Conservation (phyloP, 2,888 invertebrate genomes). For the Phyto melanocephala region DNA sequence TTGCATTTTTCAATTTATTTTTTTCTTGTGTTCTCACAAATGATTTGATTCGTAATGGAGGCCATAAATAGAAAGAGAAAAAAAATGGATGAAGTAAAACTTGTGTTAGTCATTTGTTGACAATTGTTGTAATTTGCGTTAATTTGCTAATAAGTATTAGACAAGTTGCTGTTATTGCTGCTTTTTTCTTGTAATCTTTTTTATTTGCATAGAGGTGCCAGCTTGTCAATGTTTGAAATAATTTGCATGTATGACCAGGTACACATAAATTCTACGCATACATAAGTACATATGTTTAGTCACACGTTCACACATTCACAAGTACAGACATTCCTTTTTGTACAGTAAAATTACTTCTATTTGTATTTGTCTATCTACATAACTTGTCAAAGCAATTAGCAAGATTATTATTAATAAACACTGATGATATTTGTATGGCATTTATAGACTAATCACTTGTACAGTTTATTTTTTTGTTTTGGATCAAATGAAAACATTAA, state of each 20-base stretch:
- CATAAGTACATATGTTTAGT: background rate
- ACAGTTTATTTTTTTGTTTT: background rate
- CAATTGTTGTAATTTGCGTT: constrained; percentile 47
- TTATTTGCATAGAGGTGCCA: constrained; percentile 62
- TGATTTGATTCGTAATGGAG: constrained; percentile 38
- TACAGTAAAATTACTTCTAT: constrained; percentile 15
- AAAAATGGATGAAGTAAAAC: background rate
- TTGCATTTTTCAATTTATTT: background rate
- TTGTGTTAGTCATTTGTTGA: constrained; percentile 60
- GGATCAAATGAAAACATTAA: constrained; percentile 22
- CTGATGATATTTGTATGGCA: constrained; percentile 59
- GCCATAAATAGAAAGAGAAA: constrained; percentile 49
- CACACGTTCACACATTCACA: background rate
- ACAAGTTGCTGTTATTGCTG: constrained; percentile 19
- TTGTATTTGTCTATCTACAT: constrained; percentile 30
- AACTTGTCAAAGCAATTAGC: constrained; percentile 60
- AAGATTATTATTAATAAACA: constrained; percentile 55
- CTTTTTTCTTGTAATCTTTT: background rate
- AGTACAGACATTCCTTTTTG: background rate
- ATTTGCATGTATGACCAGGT: constrained; percentile 50
- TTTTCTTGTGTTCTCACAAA: background rate
- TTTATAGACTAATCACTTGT: constrained; percentile 49
- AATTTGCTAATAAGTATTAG: constrained; percentile 61
- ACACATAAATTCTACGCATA: background rate
- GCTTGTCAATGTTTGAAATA: constrained; percentile 61